Evolutionary conservation across 2,113 vertebrate species (phyloP).

Genomic region (Corythaeola cristata): DNA sequence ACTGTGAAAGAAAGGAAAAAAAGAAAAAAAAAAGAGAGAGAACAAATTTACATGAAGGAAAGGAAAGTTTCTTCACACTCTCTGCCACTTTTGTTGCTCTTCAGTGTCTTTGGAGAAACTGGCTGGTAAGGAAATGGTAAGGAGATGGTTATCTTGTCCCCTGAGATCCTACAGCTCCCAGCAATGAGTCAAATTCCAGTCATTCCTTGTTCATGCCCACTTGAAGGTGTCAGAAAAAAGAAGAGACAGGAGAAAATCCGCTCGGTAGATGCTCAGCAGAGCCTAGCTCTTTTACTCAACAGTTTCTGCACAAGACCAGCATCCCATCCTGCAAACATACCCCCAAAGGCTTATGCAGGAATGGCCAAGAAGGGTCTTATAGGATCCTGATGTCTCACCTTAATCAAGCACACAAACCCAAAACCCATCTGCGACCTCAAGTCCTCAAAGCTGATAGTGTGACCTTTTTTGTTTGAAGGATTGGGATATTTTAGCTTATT

Average conservation of each 20-base stretch:
- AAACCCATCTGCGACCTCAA: not conserved
- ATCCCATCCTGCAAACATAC: not conserved
- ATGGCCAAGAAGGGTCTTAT: too few species aligned
- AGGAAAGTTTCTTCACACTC: not conserved
- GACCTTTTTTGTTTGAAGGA: not conserved
- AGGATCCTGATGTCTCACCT: not conserved
- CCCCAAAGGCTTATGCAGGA: not conserved
- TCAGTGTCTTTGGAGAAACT: not conserved
- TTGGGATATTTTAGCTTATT: not conserved
- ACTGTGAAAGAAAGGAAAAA: not conserved
- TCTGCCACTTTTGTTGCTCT: not conserved
- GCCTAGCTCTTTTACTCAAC: not conserved
- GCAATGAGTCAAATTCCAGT: not conserved
- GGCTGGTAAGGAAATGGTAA: not conserved
- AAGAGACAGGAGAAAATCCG: not conserved
- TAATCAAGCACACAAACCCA: not conserved
- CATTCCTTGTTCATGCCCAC: not conserved
- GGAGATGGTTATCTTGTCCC: not conserved
- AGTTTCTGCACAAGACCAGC: not conserved
- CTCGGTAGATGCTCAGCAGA: not conserved
- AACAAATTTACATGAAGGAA: not conserved
- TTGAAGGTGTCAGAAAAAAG: not conserved
- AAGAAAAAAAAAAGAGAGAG: too few species aligned
- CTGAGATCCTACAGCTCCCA: not conserved
- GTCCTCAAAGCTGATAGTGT: fast-evolving